Evolutionary conservation across 2,797 vertebrate genomes (phyloP).

Genomic region (Peromyscus aztecus): DNA sequence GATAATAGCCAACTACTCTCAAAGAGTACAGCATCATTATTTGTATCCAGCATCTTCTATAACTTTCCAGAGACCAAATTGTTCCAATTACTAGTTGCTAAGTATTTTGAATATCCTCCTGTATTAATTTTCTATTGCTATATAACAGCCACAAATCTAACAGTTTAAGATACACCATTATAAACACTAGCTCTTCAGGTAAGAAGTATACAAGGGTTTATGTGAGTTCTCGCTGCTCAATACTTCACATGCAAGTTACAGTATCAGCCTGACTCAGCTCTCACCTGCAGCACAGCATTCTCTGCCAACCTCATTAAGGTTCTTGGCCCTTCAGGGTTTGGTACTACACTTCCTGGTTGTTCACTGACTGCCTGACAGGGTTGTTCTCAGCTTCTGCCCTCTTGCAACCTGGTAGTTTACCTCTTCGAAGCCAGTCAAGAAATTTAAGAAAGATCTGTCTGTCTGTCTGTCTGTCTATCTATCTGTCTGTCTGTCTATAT

Average conservation of each 20-base stretch:
- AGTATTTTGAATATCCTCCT: not conserved
- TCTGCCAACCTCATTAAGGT: not conserved
- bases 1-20: not conserved
- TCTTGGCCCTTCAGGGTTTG: not conserved
- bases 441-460: not conserved
- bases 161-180: not conserved
- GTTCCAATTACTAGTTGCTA: conserved; percentile 22
- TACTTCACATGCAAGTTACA: not conserved
- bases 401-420: not conserved
- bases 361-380: not conserved
- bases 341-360: not conserved
- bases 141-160: not conserved
- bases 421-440: not conserved
- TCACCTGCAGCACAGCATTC: not conserved
- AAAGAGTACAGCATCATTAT: not conserved
- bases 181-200: not conserved
- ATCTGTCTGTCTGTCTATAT: not conserved
- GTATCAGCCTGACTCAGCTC: not conserved
- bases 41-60: not conserved
- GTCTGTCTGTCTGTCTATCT: not conserved
- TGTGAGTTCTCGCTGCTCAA: not conserved
- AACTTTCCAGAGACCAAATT: not conserved
- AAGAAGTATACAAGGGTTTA: not conserved
- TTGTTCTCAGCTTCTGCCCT: not conserved
- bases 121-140: not conserved